Conservation (phyloP, 2,797 vertebrate genomes). For the Yasuhikotakia modesta region DNA sequence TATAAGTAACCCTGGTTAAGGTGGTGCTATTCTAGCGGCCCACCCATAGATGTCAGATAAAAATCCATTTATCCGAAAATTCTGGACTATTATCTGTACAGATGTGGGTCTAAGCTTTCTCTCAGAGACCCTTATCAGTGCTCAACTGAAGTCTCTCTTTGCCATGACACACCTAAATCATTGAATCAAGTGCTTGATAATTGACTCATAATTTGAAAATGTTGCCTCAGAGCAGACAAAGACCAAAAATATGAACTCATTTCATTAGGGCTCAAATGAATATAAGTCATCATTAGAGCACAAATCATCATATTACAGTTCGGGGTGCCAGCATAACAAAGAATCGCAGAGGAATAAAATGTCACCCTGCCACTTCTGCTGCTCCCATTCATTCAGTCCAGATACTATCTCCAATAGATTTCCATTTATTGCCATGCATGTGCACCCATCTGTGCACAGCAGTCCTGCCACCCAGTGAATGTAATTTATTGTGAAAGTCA, state of each 20-base stretch:
- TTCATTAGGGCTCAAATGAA: neutral
- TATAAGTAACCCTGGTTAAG: constrained; percentile 18
- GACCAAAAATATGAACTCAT: constrained; percentile 29
- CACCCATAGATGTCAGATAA: constrained; percentile 4
- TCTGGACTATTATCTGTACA: constrained; percentile 15
- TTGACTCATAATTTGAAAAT: constrained; percentile 30
- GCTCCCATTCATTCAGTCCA: constrained; percentile 45
- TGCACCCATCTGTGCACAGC: constrained; percentile 20
- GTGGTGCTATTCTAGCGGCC: constrained; percentile 1
- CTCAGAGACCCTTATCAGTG: constrained; percentile 1
- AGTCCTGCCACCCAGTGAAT: constrained; percentile 42
- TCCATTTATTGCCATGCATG: constrained; percentile 58
- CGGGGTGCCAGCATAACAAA: constrained; percentile 28
- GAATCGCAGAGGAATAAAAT: constrained; percentile 40
- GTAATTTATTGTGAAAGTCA: constrained; percentile 58
- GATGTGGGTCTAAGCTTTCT: constrained; percentile 17
- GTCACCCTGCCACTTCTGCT: constrained; percentile 53
- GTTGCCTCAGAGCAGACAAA: constrained; percentile 23
- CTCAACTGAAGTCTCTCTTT: neutral
- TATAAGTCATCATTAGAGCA: neutral
- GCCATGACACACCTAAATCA: neutral
- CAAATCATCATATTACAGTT: constrained; percentile 29
- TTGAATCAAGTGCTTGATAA: constrained; percentile 27
- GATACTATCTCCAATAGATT: constrained; percentile 53
- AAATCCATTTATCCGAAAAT: constrained; percentile 23